Evolutionary conservation across 1,140 invertebrate genomes (phyloP).

Genomic region (Muscidifurax raptorellus): DNA sequence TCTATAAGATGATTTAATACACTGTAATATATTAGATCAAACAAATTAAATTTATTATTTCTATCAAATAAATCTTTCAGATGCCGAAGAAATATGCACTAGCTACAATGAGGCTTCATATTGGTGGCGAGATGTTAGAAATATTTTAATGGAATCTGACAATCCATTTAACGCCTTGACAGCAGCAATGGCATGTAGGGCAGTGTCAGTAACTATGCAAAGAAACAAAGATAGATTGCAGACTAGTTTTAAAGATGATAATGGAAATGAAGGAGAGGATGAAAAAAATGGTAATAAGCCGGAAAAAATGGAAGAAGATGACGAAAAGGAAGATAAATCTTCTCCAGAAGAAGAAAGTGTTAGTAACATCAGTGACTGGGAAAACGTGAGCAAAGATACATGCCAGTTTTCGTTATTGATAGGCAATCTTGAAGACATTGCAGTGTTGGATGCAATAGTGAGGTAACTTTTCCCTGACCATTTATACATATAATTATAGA

Average conservation of each 20-base stretch:
- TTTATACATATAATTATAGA: conserved; percentile 63
- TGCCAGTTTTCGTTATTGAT: conserved; percentile 90
- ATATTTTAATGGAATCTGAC: conserved; percentile 81
- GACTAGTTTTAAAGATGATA: conserved; percentile 59
- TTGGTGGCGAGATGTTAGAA: conserved; percentile 86
- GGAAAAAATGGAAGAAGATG: conserved; percentile 39
- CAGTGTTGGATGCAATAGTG: conserved; percentile 84
- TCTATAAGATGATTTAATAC: conserved; percentile 27
- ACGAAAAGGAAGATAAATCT: conserved; percentile 47
- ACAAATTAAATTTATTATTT: background rate
- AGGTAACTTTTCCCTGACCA: conserved; percentile 73
- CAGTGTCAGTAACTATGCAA: conserved; percentile 79
- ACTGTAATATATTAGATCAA: background rate
- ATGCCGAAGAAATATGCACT: conserved; percentile 71
- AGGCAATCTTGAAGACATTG: conserved; percentile 92
- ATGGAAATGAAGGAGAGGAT: conserved; percentile 55
- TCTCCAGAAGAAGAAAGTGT: conserved; percentile 74
- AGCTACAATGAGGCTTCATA: conserved; percentile 81
- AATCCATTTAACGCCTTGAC: conserved; percentile 84
- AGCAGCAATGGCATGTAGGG: conserved; percentile 85
- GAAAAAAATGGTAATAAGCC: conserved; percentile 25
- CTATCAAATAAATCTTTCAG: conserved; percentile 50
- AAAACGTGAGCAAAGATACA: conserved; percentile 88
- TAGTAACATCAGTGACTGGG: conserved; percentile 81
- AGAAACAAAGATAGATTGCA: conserved; percentile 69